Evolutionary conservation across 2,797 vertebrate species (phyloP).

Genomic region (Triplophysa yarkandensis): DNA sequence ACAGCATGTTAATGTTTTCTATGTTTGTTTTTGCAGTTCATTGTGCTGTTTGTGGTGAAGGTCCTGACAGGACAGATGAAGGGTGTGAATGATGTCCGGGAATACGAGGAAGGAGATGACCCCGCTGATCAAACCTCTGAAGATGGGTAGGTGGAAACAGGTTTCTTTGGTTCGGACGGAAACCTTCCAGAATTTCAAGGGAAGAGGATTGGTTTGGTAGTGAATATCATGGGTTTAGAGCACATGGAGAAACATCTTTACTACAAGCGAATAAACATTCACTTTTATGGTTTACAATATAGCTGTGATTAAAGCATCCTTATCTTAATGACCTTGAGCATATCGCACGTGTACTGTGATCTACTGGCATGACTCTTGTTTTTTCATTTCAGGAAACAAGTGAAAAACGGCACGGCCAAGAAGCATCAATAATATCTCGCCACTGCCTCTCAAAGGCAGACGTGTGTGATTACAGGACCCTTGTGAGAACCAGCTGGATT

Average conservation of each 20-base stretch:
- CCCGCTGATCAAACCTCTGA: slow-evolving; percentile 69
- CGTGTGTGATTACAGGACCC: slow-evolving; percentile 58
- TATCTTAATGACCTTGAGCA: slow-evolving; percentile 67
- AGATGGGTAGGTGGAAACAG: slow-evolving; percentile 73
- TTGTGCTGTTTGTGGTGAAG: slow-evolving; percentile 88
- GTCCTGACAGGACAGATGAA: slow-evolving; percentile 86
- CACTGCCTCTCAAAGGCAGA: slow-evolving; percentile 68
- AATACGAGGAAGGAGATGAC: slow-evolving; percentile 81
- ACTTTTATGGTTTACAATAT: neutral
- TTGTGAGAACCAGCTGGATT: slow-evolving; percentile 50
- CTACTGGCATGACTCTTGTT: slow-evolving; percentile 2
- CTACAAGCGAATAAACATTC: too few species aligned
- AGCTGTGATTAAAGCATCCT: slow-evolving; percentile 61
- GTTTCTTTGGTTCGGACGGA: neutral
- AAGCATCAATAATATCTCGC: slow-evolving; percentile 79
- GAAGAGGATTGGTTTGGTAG: neutral
- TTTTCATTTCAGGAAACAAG: slow-evolving; percentile 71
- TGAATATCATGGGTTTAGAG: neutral
- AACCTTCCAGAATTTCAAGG: neutral
- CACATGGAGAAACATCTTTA: neutral
- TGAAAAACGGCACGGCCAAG: slow-evolving; percentile 86
- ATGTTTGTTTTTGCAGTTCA: slow-evolving; percentile 78
- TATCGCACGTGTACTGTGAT: slow-evolving; percentile 57
- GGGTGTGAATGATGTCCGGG: slow-evolving; percentile 89
- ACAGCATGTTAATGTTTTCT: too few species aligned